Conservation (phyloP, 2,113 vertebrate genomes). For the Trochalopteron elliotii region DNA sequence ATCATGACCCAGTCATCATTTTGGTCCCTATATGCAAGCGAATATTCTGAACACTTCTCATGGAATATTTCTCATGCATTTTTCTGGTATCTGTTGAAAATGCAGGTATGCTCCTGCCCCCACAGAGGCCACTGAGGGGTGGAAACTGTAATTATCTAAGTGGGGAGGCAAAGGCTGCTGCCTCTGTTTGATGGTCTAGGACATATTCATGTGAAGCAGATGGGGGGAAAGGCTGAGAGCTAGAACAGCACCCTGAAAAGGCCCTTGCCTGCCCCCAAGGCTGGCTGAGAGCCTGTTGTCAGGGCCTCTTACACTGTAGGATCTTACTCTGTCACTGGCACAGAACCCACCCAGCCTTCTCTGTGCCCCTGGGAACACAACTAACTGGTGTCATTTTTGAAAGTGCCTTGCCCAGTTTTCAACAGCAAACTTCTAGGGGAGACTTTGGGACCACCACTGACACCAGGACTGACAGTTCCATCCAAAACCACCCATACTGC, state of each 20-base stretch:
- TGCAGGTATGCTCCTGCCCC: neutral
- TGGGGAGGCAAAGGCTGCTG: neutral
- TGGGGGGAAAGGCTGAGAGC: neutral
- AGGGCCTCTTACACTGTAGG: neutral
- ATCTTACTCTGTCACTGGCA: neutral
- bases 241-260: neutral
- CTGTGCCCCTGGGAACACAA: neutral
- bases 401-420: neutral
- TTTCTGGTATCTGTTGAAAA: neutral
- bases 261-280: neutral
- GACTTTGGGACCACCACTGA: neutral
- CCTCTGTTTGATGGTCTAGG: neutral
- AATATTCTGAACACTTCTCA: neutral
- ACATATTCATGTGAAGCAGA: neutral
- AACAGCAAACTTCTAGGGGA: neutral
- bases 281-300: neutral
- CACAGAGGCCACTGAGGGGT: neutral
- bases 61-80: neutral
- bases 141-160: neutral
- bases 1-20: neutral
- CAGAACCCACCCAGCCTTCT: neutral
- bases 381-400: neutral
- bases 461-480: neutral
- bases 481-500: neutral
- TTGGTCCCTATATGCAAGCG: neutral